Evolutionary conservation across 2,113 vertebrate genomes (phyloP).

Genomic region (Apus apus): DNA sequence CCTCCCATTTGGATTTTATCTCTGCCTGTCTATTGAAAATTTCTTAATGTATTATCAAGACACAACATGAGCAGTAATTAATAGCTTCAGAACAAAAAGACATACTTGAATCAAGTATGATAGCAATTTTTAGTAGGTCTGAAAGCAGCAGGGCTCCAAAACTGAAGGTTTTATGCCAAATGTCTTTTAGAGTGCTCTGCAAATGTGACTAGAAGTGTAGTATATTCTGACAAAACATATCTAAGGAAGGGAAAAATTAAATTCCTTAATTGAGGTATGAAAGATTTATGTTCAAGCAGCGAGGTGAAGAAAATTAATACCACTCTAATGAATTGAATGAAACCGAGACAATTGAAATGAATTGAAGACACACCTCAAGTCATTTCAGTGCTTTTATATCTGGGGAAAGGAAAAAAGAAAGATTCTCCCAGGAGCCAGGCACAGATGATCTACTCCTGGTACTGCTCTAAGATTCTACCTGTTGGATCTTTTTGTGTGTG

Average conservation of each 20-base stretch:
- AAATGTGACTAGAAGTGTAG: background rate
- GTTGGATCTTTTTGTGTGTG: background rate
- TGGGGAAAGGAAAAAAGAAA: background rate
- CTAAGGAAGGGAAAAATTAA: background rate
- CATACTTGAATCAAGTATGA: rapidly evolving
- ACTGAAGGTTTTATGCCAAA: background rate
- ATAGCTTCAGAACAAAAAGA: background rate
- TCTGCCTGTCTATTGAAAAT: background rate
- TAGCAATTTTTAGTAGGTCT: background rate
- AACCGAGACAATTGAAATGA: conserved; percentile 7
- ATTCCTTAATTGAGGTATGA: conserved; percentile 37
- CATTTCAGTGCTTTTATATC: background rate
- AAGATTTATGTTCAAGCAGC: conserved; percentile 35
- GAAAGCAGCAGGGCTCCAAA: background rate
- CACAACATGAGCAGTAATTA: background rate
- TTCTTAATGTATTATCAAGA: background rate
- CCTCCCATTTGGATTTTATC: background rate
- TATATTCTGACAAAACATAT: background rate
- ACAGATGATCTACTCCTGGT: background rate
- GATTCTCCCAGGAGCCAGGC: background rate
- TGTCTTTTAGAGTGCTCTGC: background rate
- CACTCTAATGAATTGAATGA: background rate
- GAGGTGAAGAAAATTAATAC: conserved; percentile 42
- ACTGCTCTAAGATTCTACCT: background rate
- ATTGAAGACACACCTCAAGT: background rate